phyloP scores from a whole-genome alignment of 2,113 vertebrate species.

The Microtus pennsylvanicus region DNA sequence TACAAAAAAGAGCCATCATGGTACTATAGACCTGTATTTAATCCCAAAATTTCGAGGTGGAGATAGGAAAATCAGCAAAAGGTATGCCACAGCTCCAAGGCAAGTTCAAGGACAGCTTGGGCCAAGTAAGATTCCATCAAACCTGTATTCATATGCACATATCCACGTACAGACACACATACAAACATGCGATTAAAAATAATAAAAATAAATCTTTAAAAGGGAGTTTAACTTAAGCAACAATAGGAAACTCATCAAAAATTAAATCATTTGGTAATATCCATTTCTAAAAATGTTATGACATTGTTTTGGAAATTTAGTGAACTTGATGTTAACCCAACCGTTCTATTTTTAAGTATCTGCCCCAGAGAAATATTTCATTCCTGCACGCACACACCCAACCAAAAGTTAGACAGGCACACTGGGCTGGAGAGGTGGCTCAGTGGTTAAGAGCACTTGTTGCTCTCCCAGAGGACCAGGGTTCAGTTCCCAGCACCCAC shows the following conservation, averaged over 20 bases:
- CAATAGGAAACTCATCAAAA: conserved; percentile 54
- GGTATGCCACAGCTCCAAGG: neutral
- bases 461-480: neutral
- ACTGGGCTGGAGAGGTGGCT: neutral
- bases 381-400: conserved; percentile 20
- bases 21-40: neutral
- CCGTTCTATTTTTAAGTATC: conserved; percentile 72
- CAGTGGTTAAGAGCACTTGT: neutral
- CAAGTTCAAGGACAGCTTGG: neutral
- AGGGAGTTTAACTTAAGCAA: neutral
- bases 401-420: conserved; percentile 34
- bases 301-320: conserved; percentile 62
- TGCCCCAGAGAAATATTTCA: conserved; percentile 68
- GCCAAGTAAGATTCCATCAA: neutral
- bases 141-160: neutral
- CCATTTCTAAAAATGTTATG: conserved; percentile 54
- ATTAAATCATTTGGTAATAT: conserved; percentile 67
- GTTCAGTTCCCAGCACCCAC: neutral
- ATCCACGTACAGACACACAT: neutral
- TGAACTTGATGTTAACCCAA: conserved; percentile 54
- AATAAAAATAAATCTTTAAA: neutral
- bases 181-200: neutral
- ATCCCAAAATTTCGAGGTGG: neutral
- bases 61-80: neutral
- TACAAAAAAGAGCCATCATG: neutral